These are phyloP conservation scores for Bedellia somnulentella DNA, from an alignment of 2,888 invertebrate species.

Conservation along the genomic window DNA sequence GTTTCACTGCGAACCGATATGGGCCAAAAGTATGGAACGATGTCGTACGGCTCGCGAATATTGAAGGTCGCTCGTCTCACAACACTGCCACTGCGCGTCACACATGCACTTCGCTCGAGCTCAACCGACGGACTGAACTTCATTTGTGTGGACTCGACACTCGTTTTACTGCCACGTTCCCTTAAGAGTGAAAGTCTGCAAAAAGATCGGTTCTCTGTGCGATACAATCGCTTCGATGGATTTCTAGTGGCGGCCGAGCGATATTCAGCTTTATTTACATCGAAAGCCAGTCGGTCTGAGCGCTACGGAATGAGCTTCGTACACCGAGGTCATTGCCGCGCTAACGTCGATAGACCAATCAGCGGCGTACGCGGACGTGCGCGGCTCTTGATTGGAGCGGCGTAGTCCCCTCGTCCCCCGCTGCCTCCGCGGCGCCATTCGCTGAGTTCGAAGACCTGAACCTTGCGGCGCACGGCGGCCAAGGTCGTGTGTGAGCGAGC, in stretches of 20 bases:
- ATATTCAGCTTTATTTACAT: constrained; percentile 53
- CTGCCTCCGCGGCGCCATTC: no score
- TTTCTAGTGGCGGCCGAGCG: constrained; percentile 33
- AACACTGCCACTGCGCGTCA: constrained; percentile 30
- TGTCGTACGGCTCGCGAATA: constrained; percentile 32
- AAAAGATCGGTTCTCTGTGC: constrained; percentile 53
- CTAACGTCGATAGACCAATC: constrained; percentile 46
- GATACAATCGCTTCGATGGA: constrained; percentile 52
- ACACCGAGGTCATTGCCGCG: constrained; percentile 85
- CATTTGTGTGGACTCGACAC: constrained; percentile 10
- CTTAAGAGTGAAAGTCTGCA: constrained; percentile 64
- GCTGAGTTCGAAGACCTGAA: constrained; percentile 77
- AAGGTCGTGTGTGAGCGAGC: constrained; percentile 66
- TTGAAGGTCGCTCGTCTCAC: constrained; percentile 47
- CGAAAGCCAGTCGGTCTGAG: constrained; percentile 55
- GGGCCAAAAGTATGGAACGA: not conserved
- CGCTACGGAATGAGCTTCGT: constrained; percentile 75
- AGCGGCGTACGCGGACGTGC: constrained; percentile 45
- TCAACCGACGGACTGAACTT: constrained; percentile 61
- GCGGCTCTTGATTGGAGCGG: constrained; percentile 48
- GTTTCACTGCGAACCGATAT: not conserved
- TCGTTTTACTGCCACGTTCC: constrained; percentile 46
- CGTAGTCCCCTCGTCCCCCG: constrained; percentile 35
- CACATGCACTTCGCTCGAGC: constrained; percentile 55
- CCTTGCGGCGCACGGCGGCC: constrained; percentile 87